Percentiles rank a stretch among this genome's conserved stretches.
Conservation (phyloP, 1,140 invertebrate genomes). For the Melanaphis sacchari region DNA sequence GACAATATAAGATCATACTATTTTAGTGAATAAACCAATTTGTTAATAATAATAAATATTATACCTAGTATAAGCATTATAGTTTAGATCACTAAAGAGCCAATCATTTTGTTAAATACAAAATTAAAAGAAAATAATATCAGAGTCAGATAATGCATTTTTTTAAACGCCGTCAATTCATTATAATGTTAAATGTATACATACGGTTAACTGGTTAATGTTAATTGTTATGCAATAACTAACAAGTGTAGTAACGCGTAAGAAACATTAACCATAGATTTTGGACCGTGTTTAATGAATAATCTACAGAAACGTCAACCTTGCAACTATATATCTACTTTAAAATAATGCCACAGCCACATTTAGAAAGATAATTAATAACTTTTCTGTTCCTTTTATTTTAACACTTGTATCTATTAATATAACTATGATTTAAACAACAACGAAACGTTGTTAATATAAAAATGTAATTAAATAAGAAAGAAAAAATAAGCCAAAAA, state of each 20-base stretch:
- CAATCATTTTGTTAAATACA: background rate
- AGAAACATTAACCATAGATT: background rate
- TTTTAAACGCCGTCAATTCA: background rate
- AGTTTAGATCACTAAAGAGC: background rate
- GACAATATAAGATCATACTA: background rate
- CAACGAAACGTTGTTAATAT: background rate
- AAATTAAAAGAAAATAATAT: background rate
- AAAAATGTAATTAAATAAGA: background rate
- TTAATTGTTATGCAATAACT: slow-evolving; percentile 11
- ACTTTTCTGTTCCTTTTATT: background rate
- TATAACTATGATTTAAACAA: background rate
- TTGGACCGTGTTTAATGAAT: background rate
- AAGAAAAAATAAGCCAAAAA: background rate
- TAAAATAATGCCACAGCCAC: background rate
- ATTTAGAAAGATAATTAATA: background rate
- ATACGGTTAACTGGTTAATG: background rate
- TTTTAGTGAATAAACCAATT: background rate
- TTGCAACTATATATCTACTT: background rate
- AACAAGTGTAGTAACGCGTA: background rate
- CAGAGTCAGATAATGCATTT: background rate
- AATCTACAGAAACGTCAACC: background rate
- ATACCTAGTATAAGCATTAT: background rate
- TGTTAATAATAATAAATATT: background rate
- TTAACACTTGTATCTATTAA: background rate
- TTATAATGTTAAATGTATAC: background rate